Conservation (phyloP, 2,113 vertebrate genomes). For the Lichenostomus cassidix region DNA sequence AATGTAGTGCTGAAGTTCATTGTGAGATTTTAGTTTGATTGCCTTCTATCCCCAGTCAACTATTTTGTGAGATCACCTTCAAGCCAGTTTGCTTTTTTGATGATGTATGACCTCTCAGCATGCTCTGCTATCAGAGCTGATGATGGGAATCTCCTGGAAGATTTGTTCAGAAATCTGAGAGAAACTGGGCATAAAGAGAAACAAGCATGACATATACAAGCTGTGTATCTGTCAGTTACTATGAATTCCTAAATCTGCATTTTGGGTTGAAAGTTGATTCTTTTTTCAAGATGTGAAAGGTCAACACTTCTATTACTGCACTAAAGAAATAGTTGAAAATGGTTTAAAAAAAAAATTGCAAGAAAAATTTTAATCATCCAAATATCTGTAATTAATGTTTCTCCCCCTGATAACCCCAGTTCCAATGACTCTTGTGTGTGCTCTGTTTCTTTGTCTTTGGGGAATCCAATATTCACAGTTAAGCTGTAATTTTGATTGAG, state of each 20-base stretch:
- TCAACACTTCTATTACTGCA: not conserved
- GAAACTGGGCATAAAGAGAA: not conserved
- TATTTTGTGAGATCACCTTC: slow-evolving; percentile 10
- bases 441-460: not conserved
- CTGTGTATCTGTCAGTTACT: not conserved
- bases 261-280: not conserved
- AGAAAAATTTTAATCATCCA: not conserved
- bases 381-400: not conserved
- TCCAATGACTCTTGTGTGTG: not conserved
- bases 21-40: not conserved
- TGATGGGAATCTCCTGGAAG: not conserved
- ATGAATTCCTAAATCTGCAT: not conserved
- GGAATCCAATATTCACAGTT: not conserved
- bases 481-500: not conserved
- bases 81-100: not conserved
- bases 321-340: not conserved
- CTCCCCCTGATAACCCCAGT: not conserved
- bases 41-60: not conserved
- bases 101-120: not conserved
- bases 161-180: not conserved
- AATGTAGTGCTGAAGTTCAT: not conserved
- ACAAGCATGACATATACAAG: not conserved
- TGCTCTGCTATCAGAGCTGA: not conserved
- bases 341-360: not conserved
- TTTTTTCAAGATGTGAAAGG: not conserved